Evolutionary conservation across 2,888 invertebrate genomes (phyloP).

Genomic region (Ramazzottius varieornatus): DNA sequence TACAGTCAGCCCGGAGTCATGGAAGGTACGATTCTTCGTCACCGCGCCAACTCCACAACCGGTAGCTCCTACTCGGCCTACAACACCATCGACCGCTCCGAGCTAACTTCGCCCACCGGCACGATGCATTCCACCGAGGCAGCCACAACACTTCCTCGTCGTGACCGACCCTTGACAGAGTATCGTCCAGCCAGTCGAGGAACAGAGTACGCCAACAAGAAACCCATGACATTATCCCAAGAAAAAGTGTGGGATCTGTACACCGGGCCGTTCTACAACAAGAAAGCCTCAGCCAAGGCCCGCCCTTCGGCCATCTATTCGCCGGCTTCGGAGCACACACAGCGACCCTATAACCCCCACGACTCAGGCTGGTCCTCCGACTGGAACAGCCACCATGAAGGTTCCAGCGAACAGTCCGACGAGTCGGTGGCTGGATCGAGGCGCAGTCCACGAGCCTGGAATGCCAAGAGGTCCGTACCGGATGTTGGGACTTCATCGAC

Average conservation of each 20-base stretch:
- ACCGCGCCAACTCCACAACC: not conserved
- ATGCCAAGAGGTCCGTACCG: not conserved
- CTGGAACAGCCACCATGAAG: conserved; percentile 3
- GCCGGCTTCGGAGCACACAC: not conserved
- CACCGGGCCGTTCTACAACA: not conserved
- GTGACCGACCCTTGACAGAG: not conserved
- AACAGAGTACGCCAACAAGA: not conserved
- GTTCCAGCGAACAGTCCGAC: not conserved
- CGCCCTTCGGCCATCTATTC: not conserved
- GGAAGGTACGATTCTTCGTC: not conserved
- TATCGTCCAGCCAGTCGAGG: not conserved
- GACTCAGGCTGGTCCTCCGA: not conserved
- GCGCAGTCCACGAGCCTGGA: not conserved
- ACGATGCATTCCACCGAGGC: not conserved
- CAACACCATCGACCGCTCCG: not conserved
- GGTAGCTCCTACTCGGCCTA: not conserved
- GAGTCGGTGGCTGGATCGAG: not conserved
- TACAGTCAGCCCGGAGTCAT: not conserved
- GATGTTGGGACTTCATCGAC: not conserved
- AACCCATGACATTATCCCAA: not conserved
- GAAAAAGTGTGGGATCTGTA: not conserved
- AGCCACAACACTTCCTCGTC: not conserved
- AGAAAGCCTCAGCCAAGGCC: not conserved
- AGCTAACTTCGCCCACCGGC: not conserved
- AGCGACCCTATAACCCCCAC: not conserved